Evolutionary conservation across 2,888 invertebrate genomes (phyloP), one percentile per base, ranked within the genome.

Genomic region (Corythucha ciliata): DNA sequence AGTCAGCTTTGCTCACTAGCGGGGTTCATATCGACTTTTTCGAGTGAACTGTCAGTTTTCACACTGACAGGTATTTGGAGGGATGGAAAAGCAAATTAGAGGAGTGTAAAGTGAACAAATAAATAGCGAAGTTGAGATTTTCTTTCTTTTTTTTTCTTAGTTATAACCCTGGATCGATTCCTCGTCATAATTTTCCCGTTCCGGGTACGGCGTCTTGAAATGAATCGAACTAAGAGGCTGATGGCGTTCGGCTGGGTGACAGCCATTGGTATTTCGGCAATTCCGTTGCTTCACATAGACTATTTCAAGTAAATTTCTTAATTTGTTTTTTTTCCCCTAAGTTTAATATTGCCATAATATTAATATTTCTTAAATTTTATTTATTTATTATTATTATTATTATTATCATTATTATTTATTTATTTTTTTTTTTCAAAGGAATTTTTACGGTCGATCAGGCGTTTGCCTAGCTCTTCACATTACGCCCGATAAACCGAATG

Each of bases 381-480:
- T n/a, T 8, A 18, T n/a, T 14, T 7, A 36, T 7, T 36, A n/a
- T n/a, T n/a, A n/a, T n/a, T n/a, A n/a, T n/a, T n/a, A n/a, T n/a
- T n/a, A n/a, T n/a, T n/a, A n/a, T n/a, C n/a, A n/a, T n/a, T n/a
- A n/a, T n/a, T n/a, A 6, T 14, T 3, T 33, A 33, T 3, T 33
- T 14, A 14, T 8, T 25, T 24, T 40, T 21, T 20, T n/a, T n/a
- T 48, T 32, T 56, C 52, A 14, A 24, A 57, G 56, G 25, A 68
- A 70, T 57, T 73, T 72, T 62, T 73, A 73, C 58, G 72, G 72
- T 1, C 63, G 73, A 25, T 73, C 73, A 1, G 72, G 72, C 0
- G 73, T 73, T 5, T 73, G 73, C 55, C 64, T 73, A 33, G 72
- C 73, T 2, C 64, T 73, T 21, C 73, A 73, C 61, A 72, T 73